Evolutionary conservation across 2,888 invertebrate genomes (phyloP).

Genomic region (Autographa gamma): DNA sequence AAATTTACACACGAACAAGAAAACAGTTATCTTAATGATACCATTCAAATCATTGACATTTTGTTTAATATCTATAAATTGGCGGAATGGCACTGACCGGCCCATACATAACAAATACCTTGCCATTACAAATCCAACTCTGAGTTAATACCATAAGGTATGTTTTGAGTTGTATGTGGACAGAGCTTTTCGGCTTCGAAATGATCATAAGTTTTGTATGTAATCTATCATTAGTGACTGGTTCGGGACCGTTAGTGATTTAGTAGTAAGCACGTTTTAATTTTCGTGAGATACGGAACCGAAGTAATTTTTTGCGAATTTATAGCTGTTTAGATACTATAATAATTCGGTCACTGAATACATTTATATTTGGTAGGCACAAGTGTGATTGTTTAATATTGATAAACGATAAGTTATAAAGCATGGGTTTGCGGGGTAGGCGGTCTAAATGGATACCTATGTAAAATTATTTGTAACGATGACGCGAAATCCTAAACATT

Average conservation of each 20-base stretch:
- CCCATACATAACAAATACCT: slow-evolving; percentile 8
- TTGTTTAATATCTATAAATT: slow-evolving; percentile 48
- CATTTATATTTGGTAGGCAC: background rate
- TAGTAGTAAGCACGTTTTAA: slow-evolving; percentile 36
- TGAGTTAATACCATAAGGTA: background rate
- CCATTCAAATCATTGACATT: slow-evolving; percentile 59
- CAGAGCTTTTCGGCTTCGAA: slow-evolving; percentile 21
- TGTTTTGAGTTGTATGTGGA: background rate
- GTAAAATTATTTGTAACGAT: too few species aligned
- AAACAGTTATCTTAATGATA: slow-evolving; percentile 56
- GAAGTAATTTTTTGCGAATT: slow-evolving; percentile 12
- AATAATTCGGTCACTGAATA: slow-evolving; percentile 4
- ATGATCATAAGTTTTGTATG: slow-evolving; percentile 33
- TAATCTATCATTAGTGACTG: slow-evolving; percentile 48
- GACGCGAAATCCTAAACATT: too few species aligned
- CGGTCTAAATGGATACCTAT: too few species aligned
- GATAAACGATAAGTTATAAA: background rate
- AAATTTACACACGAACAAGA: slow-evolving; percentile 41
- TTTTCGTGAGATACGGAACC: slow-evolving; percentile 33
- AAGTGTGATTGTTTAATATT: background rate
- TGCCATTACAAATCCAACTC: slow-evolving; percentile 12
- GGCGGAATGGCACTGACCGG: slow-evolving; percentile 25
- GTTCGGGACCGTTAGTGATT: slow-evolving; percentile 38
- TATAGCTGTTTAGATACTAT: background rate
- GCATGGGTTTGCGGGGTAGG: background rate